phyloP scores from a whole-genome alignment of 2,113 vertebrate species.

The Lichenostomus cassidix region DNA sequence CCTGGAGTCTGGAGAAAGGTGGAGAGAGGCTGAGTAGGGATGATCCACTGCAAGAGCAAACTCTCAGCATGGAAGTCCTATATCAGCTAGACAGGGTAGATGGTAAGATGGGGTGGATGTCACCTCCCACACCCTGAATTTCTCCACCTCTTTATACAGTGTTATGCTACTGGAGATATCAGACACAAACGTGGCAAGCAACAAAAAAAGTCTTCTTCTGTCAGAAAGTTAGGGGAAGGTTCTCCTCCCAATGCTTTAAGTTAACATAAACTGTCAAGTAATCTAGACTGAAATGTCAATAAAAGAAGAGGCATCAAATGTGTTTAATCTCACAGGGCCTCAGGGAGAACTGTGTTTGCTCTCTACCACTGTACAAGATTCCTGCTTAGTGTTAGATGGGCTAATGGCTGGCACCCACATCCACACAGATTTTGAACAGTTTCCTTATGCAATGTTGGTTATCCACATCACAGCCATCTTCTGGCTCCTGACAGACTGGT shows the following conservation, averaged over 20 bases:
- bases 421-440: neutral
- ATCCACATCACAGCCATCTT: neutral
- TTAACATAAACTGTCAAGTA: neutral
- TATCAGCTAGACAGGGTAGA: accelerated
- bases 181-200: neutral
- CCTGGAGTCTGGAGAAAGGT: neutral
- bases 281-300: neutral
- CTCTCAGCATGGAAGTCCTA: neutral
- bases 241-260: neutral
- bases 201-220: neutral
- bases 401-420: neutral
- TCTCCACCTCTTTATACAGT: neutral
- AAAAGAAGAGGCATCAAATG: neutral
- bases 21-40: neutral
- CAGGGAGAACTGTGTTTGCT: neutral
- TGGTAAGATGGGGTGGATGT: neutral
- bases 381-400: neutral
- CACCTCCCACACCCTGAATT: neutral
- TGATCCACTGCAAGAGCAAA: neutral
- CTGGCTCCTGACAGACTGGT: accelerated
- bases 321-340: neutral
- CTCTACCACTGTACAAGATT: accelerated
- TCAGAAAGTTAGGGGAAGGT: neutral
- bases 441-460: neutral
- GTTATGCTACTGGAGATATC: neutral